Evolutionary conservation across 1,140 invertebrate genomes (phyloP).

Genomic region (Ptiloglossa arizonensis): DNA sequence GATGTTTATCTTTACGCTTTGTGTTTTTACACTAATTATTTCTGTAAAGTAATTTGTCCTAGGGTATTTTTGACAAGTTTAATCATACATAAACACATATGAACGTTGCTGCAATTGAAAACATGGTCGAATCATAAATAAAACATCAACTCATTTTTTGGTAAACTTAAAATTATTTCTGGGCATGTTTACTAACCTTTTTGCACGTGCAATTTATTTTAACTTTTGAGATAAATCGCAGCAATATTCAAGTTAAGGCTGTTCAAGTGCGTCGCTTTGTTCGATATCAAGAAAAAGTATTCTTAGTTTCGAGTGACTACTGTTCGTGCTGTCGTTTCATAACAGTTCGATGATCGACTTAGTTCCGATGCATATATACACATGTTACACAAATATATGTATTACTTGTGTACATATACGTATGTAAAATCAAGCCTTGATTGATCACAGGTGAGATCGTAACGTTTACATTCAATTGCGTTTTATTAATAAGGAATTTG

Average conservation of each 20-base stretch:
- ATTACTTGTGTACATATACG: too few species aligned
- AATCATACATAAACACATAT: too few species aligned
- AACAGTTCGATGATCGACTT: too few species aligned
- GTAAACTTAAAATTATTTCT: too few species aligned
- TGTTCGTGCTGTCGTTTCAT: too few species aligned
- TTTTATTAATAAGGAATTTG: constrained; percentile 8
- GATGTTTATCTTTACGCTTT: too few species aligned
- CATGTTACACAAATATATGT: too few species aligned
- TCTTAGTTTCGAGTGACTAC: too few species aligned
- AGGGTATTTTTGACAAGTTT: neutral
- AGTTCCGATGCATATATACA: too few species aligned
- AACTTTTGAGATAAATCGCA: neutral
- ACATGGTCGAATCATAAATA: neutral
- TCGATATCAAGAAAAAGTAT: neutral
- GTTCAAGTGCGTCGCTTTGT: neutral
- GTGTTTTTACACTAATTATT: too few species aligned
- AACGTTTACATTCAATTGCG: neutral
- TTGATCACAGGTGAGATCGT: neutral
- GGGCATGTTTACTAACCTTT: neutral
- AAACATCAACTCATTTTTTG: neutral
- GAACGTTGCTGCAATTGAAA: too few species aligned
- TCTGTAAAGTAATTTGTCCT: too few species aligned
- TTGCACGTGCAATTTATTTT: neutral
- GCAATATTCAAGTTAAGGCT: neutral
- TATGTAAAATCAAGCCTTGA: neutral